Evolutionary conservation across 1,140 invertebrate species (phyloP).

Genomic region (silkworm (Bombyx mori)): DNA sequence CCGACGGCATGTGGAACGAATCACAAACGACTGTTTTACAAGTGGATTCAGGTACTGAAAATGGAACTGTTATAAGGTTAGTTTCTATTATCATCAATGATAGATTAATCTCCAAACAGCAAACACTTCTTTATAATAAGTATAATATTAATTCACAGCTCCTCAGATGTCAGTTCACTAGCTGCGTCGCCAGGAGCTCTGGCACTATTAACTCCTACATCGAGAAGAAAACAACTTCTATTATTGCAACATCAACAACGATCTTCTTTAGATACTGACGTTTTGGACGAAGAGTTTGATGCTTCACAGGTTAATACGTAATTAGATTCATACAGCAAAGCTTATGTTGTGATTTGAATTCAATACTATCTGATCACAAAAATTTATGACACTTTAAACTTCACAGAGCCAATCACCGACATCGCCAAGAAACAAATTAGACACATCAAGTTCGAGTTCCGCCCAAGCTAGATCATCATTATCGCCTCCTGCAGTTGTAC

Average conservation of each 20-base stretch:
- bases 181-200: conserved; percentile 71
- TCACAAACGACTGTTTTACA: conserved; percentile 87
- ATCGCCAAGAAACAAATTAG: conserved; percentile 66
- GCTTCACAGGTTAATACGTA: conserved; percentile 34
- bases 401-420: conserved; percentile 66
- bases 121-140: conserved; percentile 7
- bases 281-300: conserved; percentile 79
- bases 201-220: conserved; percentile 80
- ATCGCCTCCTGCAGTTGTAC: conserved; percentile 58
- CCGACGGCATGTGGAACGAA: conserved; percentile 89
- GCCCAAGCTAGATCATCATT: conserved; percentile 43
- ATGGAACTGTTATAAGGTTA: conserved; percentile 72
- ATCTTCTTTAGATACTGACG: conserved; percentile 87
- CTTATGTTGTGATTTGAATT: neutral
- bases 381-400: conserved; percentile 5
- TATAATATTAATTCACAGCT: conserved; percentile 41
- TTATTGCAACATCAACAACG: conserved; percentile 86
- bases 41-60: conserved; percentile 78
- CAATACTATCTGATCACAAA: neutral
- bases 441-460: conserved; percentile 49
- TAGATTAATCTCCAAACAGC: conserved; percentile 5
- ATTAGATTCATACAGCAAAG: neutral
- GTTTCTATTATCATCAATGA: neutral
- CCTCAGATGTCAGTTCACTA: conserved; percentile 73
- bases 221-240: conserved; percentile 80